Base-by-base conservation (phyloP, 2,888 invertebrate genomes). In the Sphecodes monilicornis region DNA sequence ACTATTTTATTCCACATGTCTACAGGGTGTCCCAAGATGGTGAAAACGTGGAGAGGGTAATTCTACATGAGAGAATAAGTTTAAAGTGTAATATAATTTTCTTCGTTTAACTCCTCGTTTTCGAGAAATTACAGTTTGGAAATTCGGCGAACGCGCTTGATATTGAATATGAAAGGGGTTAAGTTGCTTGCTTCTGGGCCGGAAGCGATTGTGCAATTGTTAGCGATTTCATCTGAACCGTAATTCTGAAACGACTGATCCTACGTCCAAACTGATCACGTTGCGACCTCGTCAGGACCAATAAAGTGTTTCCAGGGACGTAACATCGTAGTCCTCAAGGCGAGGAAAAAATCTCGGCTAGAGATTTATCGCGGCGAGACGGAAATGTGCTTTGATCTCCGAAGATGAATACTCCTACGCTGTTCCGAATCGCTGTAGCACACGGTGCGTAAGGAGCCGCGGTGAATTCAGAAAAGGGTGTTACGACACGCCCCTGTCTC, bases 371-470 rank as follows among this genome's bases (percentile, higher is more conserved):
- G 84, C 80, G 75, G 36, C 70, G 76, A 60, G 79, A 74, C 79
- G 78, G 64, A 72, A 89, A 78, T 36, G 69, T 86, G 85, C 82
- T 89, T 90, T 86, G 86, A 90, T 90, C 81, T 89, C 83, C 76
- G 80, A 86, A 85, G 81, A 88, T 85, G 85, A 84, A 85, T 86
- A 85, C 78, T 26, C 74, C 32, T 50, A 29, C 68, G 84, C 57
- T 70, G 68, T 86, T 76, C 57, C 72, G 81, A 81, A 87, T 82
- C 84, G 80, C 78, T 79, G 82, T 46, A 36, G 46, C 80, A 60
- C 76, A n/a, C 74, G 72, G 29, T 68, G 83, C 82, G 85, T 73
- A 74, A 83, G 76, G 76, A 60, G 60, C 8, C 64, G 26, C 74
- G 74, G 69, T 83, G 84, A 89, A 89, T 90, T 89, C 87, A 86